These are phyloP conservation scores for Numenius arquata DNA, from an alignment of 2,113 vertebrate species.

Conservation along the genomic window DNA sequence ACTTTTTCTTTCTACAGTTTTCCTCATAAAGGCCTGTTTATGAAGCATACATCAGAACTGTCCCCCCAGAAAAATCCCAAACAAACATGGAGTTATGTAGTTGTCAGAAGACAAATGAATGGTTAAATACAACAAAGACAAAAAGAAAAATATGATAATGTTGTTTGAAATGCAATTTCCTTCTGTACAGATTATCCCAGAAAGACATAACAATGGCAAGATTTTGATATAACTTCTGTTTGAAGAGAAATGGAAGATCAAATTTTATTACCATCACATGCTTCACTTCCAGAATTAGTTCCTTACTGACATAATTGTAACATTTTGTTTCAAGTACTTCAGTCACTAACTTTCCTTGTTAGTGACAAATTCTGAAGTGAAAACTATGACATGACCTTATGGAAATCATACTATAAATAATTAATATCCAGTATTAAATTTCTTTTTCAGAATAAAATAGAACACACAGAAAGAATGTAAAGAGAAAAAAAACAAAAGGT, in stretches of 20 bases:
- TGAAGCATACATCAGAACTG: background rate
- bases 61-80: rapidly evolving
- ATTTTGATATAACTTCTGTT: background rate
- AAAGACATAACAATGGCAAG: background rate
- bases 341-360: background rate
- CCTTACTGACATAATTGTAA: background rate
- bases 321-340: background rate
- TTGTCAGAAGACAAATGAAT: background rate
- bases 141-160: background rate
- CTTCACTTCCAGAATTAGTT: background rate
- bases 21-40: background rate
- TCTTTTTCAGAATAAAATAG: background rate
- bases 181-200: background rate
- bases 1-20: background rate
- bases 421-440: background rate
- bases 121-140: background rate
- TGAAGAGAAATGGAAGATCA: background rate
- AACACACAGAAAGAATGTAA: background rate
- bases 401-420: background rate
- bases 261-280: background rate
- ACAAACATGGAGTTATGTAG: background rate
- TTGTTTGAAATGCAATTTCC: background rate
- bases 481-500: background rate
- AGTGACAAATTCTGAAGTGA: background rate
- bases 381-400: background rate